phyloP scores from a whole-genome alignment of 2,113 vertebrate genomes.

The Ptilorrhoa leucosticta region DNA sequence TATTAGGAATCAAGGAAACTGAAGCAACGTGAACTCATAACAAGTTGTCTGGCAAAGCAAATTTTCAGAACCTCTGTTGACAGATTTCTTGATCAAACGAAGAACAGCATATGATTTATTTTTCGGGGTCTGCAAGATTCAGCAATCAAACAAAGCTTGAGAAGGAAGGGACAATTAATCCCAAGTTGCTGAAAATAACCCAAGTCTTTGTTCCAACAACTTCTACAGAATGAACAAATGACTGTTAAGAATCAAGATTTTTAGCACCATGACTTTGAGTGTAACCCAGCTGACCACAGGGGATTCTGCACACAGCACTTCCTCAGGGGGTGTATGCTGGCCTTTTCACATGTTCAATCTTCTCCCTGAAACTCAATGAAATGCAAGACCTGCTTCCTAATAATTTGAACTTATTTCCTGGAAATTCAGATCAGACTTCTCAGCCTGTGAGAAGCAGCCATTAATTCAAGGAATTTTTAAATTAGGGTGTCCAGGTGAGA shows the following conservation, averaged over 20 bases:
- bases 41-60: not conserved
- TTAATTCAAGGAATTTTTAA: not conserved
- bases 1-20: not conserved
- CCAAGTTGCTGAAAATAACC: not conserved
- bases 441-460: not conserved
- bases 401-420: not conserved
- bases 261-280: not conserved
- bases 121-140: not conserved
- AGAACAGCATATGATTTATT: accelerated
- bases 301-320: not conserved
- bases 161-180: not conserved
- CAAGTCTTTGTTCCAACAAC: not conserved
- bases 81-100: not conserved
- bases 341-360: not conserved
- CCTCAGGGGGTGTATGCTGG: accelerated
- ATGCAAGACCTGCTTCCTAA: not conserved
- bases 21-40: not conserved
- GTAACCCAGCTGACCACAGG: not conserved
- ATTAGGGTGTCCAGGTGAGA: not conserved
- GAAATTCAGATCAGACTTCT: not conserved
- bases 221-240: not conserved
- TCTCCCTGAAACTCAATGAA: not conserved
- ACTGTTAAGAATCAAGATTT: not conserved
- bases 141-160: not conserved
- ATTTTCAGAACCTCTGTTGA: not conserved